Evolutionary conservation across 2,888 invertebrate species (phyloP).

Genomic region (Epistrophe eligans): DNA sequence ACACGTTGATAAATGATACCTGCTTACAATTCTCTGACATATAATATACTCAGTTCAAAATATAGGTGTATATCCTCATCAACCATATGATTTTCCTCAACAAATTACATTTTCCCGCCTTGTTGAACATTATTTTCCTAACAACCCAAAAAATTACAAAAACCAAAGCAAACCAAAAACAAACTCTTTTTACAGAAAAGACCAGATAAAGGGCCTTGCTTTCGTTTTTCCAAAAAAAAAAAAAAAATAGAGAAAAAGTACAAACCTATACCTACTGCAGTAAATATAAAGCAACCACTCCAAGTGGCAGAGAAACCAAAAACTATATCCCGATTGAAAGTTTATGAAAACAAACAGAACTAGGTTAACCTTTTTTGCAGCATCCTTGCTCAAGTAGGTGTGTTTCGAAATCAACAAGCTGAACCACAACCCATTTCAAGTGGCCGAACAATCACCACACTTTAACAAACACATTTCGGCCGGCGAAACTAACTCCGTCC

Average conservation of each 20-base stretch:
- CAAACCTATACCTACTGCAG: constrained; percentile 3
- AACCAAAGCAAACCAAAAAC: constrained; percentile 1
- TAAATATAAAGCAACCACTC: constrained; percentile 13
- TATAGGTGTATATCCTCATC: neutral
- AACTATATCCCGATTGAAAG: constrained; percentile 51
- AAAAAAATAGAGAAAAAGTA: neutral
- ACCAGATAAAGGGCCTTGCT: neutral
- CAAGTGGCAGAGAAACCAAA: constrained; percentile 37
- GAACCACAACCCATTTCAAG: constrained; percentile 55
- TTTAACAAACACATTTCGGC: constrained; percentile 60
- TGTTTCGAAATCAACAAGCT: constrained; percentile 56
- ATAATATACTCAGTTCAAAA: neutral
- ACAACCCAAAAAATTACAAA: constrained; percentile 1
- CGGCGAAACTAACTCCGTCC: constrained; percentile 41
- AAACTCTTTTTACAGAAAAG: neutral
- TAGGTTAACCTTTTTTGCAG: constrained; percentile 57
- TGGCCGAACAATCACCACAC: constrained; percentile 60
- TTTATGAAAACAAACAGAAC: constrained; percentile 63
- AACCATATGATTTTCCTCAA: neutral
- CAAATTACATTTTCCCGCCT: constrained; percentile 10
- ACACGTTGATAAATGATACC: constrained; percentile 3
- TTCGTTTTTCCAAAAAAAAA: neutral
- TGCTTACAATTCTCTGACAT: neutral
- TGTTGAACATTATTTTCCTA: constrained; percentile 6
- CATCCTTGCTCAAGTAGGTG: constrained; percentile 44